Percentiles rank a stretch among this genome's conserved stretches.
These are phyloP conservation scores for Subanguina moxae DNA, from an alignment of 1,140 invertebrate genomes.

Conservation along the genomic window DNA sequence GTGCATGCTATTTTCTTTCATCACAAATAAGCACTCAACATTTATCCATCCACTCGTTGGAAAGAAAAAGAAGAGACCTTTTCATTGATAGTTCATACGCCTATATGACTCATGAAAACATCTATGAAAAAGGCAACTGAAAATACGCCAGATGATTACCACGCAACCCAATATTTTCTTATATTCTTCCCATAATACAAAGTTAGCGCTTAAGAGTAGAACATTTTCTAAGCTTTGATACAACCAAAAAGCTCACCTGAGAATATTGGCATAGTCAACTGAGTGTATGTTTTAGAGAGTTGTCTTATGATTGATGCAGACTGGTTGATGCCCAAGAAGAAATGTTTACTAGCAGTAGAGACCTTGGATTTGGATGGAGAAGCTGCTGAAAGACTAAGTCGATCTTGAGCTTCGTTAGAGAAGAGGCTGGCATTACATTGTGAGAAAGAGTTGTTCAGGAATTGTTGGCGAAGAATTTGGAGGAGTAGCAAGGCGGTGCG, in stretches of 20 bases:
- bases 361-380: background rate
- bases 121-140: too few species aligned
- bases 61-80: too few species aligned
- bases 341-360: background rate
- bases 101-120: too few species aligned
- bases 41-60: too few species aligned
- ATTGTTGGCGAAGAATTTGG: constrained; percentile 85
- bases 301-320: constrained; percentile 76
- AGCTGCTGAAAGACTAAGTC: background rate
- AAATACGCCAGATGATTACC: too few species aligned
- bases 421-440: constrained; percentile 15
- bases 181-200: too few species aligned
- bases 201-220: constrained; percentile 22
- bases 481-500: constrained; percentile 87
- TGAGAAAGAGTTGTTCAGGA: constrained; percentile 70
- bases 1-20: too few species aligned
- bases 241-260: too few species aligned
- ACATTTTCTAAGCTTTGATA: constrained; percentile 32
- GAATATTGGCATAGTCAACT: constrained; percentile 97
- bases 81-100: too few species aligned
- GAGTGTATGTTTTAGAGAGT: constrained; percentile 84
- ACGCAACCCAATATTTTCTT: too few species aligned
- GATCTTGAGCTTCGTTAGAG: background rate
- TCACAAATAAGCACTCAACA: too few species aligned
- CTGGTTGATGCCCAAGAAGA: background rate